Percentiles rank a stretch among this genome's conserved stretches.
phyloP scores from a whole-genome alignment of 2,797 vertebrate species.

The Chrysocyon brachyurus region DNA sequence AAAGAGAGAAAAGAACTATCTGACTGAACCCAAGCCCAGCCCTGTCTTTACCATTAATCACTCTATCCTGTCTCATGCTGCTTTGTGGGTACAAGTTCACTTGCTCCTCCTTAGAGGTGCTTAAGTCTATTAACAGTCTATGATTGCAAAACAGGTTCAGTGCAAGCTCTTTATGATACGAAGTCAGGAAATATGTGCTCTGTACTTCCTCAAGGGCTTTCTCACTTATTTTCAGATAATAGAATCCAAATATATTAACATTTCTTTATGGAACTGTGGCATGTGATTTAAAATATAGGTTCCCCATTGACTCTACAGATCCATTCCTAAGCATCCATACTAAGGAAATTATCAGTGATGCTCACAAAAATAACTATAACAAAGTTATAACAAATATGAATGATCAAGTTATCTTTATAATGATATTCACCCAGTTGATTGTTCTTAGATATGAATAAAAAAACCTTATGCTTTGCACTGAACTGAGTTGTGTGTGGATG shows the following conservation, averaged over 20 bases:
- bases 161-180: not conserved
- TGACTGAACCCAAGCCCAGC: not conserved
- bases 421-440: not conserved
- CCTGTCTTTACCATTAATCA: not conserved
- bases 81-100: not conserved
- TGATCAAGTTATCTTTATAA: not conserved
- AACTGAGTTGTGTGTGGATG: not conserved
- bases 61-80: not conserved
- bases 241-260: not conserved
- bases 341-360: conserved; percentile 47
- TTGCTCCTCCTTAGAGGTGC: not conserved
- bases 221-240: conserved; percentile 8
- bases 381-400: not conserved
- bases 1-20: conserved; percentile 12
- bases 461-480: not conserved
- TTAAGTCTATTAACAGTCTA: not conserved
- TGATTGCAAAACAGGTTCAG: not conserved
- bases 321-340: not conserved
- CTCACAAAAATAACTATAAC: not conserved
- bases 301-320: not conserved
- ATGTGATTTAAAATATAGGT: not conserved
- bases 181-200: conserved; percentile 7
- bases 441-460: not conserved
- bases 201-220: not conserved
- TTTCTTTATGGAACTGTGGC: not conserved